Evolutionary conservation across 2,797 vertebrate genomes (phyloP).

Genomic region (Clamator glandarius): DNA sequence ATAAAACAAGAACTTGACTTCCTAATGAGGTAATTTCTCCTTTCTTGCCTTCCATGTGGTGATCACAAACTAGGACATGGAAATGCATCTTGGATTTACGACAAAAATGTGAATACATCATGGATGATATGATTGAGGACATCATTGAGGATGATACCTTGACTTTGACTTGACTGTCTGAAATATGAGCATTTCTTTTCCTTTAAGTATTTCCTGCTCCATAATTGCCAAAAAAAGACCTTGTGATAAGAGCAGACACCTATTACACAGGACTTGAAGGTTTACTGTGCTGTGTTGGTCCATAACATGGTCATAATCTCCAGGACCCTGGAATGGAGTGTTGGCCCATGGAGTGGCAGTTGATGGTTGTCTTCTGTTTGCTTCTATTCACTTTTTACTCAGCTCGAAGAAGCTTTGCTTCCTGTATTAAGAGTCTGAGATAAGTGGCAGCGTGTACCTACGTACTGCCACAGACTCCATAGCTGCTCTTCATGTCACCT

Average conservation of each 20-base stretch:
- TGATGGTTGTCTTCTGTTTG: not conserved
- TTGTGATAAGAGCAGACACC: not conserved
- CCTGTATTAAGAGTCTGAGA: not conserved
- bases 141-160: not conserved
- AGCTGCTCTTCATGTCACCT: not conserved
- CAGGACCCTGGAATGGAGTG: not conserved
- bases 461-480: not conserved
- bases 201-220: not conserved
- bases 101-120: not conserved
- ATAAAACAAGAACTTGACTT: not conserved
- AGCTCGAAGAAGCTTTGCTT: not conserved
- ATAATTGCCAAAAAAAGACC: not conserved
- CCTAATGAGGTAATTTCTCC: not conserved
- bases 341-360: not conserved
- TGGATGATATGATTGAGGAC: not conserved
- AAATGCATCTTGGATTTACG: not conserved
- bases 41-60: not conserved
- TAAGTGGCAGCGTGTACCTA: not conserved
- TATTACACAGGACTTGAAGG: rapidly evolving
- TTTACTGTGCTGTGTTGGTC: not conserved
- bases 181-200: not conserved
- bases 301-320: rapidly evolving
- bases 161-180: not conserved
- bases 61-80: not conserved
- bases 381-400: not conserved